Base-by-base conservation (phyloP, 2,797 vertebrate species). In the Aphelocoma californica region DNA sequence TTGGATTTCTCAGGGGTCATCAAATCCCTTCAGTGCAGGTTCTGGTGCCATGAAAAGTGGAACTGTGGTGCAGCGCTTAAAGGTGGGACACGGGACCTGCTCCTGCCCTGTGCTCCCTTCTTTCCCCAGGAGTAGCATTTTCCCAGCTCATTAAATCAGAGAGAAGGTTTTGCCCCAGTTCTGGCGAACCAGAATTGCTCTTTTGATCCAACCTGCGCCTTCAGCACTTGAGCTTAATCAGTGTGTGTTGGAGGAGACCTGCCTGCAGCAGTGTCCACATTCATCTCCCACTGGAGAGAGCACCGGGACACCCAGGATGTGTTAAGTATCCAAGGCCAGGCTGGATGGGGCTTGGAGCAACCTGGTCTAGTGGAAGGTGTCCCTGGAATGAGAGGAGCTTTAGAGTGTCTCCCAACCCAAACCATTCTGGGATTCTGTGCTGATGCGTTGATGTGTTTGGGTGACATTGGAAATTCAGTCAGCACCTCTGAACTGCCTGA, bases 31-130 rank as follows among this genome's bases (percentile, higher is more conserved):
- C 45, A 26, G 65, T 3, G 1, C 50, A 42, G 77, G n/a, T 34
- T 62, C 56, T 42, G 62, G 40, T n/a, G 70, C 56, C 64, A 2
- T 7, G 32, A 11, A 9, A 67, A 65, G 31, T 3, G 23, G 32
- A 45, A 25, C 7, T 0, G 9, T 34, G 70, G 6, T 26, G 42
- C 44, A 12, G 16, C 0, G 2, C n/a, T 36, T 53, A 6, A 25
- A 90, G 38, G 38, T 61, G 51, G 66, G 44, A 42, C 51, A 21
- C 0, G 0, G 31, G 36, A 36, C 53, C 25, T 38, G 21, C 40
- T 32, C 0, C 14, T 15, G 40, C 57, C 48, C 34, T 8, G 3
- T 70, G 60, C 5, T 14, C 14, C 60, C 36, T 75, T 2, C 48
- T 47, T 44, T 18, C 7, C 44, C 31, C 20, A 12, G 8, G 7